Percentiles rank a stretch among this genome's conserved stretches.
These are phyloP conservation scores for Ligdia adustata DNA, from an alignment of 2,888 invertebrate genomes.

Conservation along the genomic window DNA sequence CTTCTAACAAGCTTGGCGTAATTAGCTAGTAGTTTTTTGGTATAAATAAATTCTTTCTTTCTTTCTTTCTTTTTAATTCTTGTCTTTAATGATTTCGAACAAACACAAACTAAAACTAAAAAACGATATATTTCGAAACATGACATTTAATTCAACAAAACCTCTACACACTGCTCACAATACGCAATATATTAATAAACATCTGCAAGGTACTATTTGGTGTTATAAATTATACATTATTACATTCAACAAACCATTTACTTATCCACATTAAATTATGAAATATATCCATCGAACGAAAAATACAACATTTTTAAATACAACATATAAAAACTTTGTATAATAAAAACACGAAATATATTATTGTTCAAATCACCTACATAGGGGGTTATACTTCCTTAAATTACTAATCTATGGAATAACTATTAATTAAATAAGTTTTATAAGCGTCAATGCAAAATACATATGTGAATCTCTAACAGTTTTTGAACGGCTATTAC, in stretches of 20 bases:
- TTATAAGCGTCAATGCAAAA: constrained; percentile 60
- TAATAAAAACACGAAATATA: constrained; percentile 53
- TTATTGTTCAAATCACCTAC: constrained; percentile 70
- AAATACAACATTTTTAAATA: constrained; percentile 44
- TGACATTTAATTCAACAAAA: constrained; percentile 82
- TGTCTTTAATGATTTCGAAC: too few species aligned
- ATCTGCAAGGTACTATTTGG: constrained; percentile 77
- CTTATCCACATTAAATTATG: constrained; percentile 49
- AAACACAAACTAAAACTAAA: too few species aligned
- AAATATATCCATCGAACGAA: constrained; percentile 33
- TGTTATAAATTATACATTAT: constrained; percentile 74
- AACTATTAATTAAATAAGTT: constrained; percentile 54
- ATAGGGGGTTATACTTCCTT: constrained; percentile 49
- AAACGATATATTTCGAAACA: constrained; percentile 58
- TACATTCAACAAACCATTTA: constrained; percentile 65
- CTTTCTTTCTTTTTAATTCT: too few species aligned
- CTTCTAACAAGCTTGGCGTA: too few species aligned
- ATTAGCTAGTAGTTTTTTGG: too few species aligned
- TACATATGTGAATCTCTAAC: constrained; percentile 53
- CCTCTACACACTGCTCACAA: constrained; percentile 74
- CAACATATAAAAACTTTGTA: constrained; percentile 43
- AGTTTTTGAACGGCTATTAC: constrained; percentile 43
- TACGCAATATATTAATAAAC: constrained; percentile 65
- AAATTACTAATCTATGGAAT: constrained; percentile 59
- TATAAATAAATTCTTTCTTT: too few species aligned